Percentiles rank a stretch among this genome's conserved stretches.
These are phyloP conservation scores for Oreonectes daqikongensis DNA, from an alignment of 2,797 vertebrate species.

Conservation along the genomic window DNA sequence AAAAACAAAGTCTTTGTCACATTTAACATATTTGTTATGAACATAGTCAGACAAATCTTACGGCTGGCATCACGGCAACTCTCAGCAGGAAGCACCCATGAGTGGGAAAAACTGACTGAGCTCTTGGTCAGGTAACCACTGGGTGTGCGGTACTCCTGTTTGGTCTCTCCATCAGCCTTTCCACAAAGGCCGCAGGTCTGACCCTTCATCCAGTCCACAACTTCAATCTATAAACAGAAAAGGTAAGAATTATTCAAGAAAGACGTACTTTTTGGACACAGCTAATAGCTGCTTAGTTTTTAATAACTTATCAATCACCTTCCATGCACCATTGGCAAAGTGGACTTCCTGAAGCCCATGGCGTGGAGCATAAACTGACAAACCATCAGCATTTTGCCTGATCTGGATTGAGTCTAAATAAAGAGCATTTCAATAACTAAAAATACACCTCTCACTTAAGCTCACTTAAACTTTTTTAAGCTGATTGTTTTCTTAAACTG, in stretches of 20 bases:
- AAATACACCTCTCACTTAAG: too few relatives aligned
- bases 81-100: slow-evolving; percentile 79
- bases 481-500: too few relatives aligned
- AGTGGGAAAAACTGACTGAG: slow-evolving; percentile 75
- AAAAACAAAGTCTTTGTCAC: neutral
- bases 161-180: slow-evolving; percentile 78
- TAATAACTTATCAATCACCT: slow-evolving; percentile 65
- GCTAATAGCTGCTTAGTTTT: too few relatives aligned
- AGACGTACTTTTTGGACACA: neutral
- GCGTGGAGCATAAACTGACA: slow-evolving; percentile 69
- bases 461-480: too few relatives aligned
- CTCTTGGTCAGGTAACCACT: slow-evolving; percentile 70
- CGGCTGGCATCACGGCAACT: slow-evolving; percentile 72
- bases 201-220: slow-evolving; percentile 82
- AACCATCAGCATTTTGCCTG: slow-evolving; percentile 63
- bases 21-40: neutral
- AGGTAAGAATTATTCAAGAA: too few relatives aligned
- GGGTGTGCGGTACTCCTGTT: slow-evolving; percentile 76
- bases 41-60: slow-evolving; percentile 56
- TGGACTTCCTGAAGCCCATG: slow-evolving; percentile 78
- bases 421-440: neutral
- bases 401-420: slow-evolving; percentile 69
- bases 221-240: slow-evolving; percentile 65
- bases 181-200: slow-evolving; percentile 83
- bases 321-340: slow-evolving; percentile 64